These are phyloP conservation scores for Riparia riparia DNA, from an alignment of 2,113 vertebrate species.

Conservation along the genomic window DNA sequence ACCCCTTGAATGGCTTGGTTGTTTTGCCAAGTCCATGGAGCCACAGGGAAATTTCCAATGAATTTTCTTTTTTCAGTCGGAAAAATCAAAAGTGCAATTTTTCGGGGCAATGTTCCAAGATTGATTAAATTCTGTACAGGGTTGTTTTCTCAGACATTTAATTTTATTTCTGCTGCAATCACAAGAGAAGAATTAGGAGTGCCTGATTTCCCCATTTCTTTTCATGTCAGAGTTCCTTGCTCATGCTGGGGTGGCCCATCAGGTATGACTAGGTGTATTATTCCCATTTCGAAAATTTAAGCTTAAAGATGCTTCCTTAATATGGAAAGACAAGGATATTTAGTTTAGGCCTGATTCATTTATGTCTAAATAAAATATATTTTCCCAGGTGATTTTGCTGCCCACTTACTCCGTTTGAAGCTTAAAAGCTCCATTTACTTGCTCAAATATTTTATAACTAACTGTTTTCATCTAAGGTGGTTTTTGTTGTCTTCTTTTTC, in stretches of 20 bases:
- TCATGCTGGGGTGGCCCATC: not conserved
- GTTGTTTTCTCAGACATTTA: not conserved
- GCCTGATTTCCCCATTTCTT: not conserved
- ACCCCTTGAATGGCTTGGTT: not conserved
- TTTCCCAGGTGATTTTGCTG: not conserved
- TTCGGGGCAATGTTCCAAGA: not conserved
- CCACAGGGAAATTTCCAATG: not conserved
- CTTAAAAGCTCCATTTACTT: not conserved
- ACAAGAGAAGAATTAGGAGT: not conserved
- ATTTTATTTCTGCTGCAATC: not conserved
- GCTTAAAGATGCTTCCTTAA: not conserved
- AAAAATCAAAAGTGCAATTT: not conserved
- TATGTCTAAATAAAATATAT: not conserved
- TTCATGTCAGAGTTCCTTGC: not conserved
- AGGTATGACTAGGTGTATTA: fast-evolving
- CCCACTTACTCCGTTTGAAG: not conserved
- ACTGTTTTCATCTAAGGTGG: not conserved
- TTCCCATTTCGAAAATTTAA: not conserved
- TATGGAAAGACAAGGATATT: not conserved
- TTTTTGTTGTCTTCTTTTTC: not conserved
- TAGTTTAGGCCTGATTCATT: not conserved
- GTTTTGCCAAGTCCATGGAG: not conserved
- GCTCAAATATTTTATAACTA: not conserved
- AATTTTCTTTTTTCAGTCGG: not conserved
- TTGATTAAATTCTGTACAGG: not conserved